Evolutionary conservation across 1,140 invertebrate genomes (phyloP), one percentile per base, ranked within the genome.

Genomic region (Kradibia gibbosae): DNA sequence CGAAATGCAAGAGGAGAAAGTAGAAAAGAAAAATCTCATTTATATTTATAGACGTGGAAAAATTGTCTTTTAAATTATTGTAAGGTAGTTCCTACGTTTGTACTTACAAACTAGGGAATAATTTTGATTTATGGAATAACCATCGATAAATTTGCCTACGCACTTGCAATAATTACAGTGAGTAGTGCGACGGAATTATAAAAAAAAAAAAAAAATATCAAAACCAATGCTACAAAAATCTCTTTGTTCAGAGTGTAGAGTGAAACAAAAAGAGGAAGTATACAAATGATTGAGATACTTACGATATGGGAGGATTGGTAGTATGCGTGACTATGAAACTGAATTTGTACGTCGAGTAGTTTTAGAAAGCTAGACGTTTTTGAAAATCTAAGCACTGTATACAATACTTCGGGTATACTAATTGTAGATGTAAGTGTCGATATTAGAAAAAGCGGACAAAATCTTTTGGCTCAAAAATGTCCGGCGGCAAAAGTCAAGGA

Each of bases 11-110:
- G n/a, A 22, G 20, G 53, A 60, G 60, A 60, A 39, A 36, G 8
- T n/a, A 55, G 3, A 72, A 81, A 34, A 13, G 17, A 34, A 62
- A 62, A n/a, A 67, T n/a, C 34, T 39, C 34, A 3, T 67, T 39
- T 67, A 67, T 67, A 67, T 67, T 67, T 67, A 39, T 67, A 67
- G 20, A 39, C 7, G 39, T 39, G 62, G 15, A 39, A 39, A 17
- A n/a, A 62, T 62, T 11, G 80, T 86, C 83, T 85, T 86, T 82
- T 83, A 84, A 80, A 86, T 86, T 86, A 82, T 82, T 86, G 82
- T 87, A 84, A 88, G 87, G 89, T 88, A 86, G 88, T 90, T 90
- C 89, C 89, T 90, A 89, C 87, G 89, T 89, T 89, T 85, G 86
- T 85, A 86, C 80, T n/a, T n/a, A 85, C 83, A 83, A 86, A 78